phyloP scores from a whole-genome alignment of 2,113 vertebrate genomes.

The Mormyrus iriodes region DNA sequence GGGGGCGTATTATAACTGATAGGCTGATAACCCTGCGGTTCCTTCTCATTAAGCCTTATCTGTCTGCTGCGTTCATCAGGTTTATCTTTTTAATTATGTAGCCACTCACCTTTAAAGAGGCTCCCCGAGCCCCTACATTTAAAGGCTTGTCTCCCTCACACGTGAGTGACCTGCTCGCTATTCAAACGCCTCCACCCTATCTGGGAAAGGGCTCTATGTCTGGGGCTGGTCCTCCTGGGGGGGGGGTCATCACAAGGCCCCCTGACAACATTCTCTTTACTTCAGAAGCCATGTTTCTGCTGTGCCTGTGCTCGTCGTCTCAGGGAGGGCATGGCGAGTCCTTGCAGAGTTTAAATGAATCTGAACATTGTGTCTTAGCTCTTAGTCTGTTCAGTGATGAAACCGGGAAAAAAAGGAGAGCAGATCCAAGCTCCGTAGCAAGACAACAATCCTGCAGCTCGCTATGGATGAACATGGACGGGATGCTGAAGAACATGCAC shows the following conservation, averaged over 20 bases:
- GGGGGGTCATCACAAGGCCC: background rate
- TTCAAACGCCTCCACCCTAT: background rate
- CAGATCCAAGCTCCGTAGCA: background rate
- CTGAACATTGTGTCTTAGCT: background rate
- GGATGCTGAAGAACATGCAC: background rate
- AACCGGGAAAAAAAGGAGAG: background rate
- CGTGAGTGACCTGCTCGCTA: conserved; percentile 32
- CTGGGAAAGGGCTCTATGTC: background rate
- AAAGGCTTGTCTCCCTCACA: conserved; percentile 36
- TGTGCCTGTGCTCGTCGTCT: background rate
- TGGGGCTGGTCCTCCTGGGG: background rate
- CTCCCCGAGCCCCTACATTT: conserved; percentile 35
- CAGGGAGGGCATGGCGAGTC: background rate
- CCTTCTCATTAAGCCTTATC: conserved; percentile 57
- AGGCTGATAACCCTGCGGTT: background rate
- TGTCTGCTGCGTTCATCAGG: conserved; percentile 46
- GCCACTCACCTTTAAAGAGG: conserved; percentile 47
- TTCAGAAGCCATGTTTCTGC: background rate
- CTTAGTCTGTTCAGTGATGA: background rate
- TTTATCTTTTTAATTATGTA: conserved; percentile 62
- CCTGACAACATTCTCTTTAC: background rate
- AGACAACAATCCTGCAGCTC: background rate
- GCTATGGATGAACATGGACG: background rate
- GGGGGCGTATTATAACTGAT: background rate
- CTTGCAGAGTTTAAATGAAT: background rate